These are phyloP conservation scores for Thaumetopoea pityocampa DNA, from an alignment of 1,140 invertebrate genomes.

Conservation along the genomic window DNA sequence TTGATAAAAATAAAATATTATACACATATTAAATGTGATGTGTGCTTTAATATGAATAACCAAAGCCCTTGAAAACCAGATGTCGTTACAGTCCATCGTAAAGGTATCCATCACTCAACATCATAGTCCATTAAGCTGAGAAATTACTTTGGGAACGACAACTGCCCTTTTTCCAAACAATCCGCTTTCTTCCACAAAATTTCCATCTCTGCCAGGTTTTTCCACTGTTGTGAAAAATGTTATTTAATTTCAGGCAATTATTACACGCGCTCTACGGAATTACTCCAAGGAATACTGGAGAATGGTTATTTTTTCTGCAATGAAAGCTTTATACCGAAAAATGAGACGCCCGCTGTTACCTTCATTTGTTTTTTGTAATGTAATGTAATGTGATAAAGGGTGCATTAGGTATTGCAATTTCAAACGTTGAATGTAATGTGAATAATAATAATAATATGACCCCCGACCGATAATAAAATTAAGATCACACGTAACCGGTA, in stretches of 20 bases:
- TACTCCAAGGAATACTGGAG: conserved; percentile 44
- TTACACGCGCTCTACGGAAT: conserved; percentile 69
- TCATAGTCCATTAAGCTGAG: conserved; percentile 57
- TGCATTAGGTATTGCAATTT: conserved; percentile 9
- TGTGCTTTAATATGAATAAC: conserved; percentile 4
- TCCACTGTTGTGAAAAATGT: conserved; percentile 69
- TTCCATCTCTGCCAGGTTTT: conserved; percentile 58
- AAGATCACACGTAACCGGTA: too few species aligned
- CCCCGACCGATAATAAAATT: too few species aligned
- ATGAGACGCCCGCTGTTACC: conserved; percentile 63
- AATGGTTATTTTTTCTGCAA: conserved; percentile 58
- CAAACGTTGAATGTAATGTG: too few species aligned
- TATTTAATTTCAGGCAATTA: conserved; percentile 74
- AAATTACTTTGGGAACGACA: conserved; percentile 60
- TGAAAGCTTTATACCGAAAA: conserved; percentile 62
- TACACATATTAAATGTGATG: too few species aligned
- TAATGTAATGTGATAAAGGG: conserved; percentile 42
- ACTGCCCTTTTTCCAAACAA: conserved; percentile 51
- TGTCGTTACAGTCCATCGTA: conserved; percentile 26
- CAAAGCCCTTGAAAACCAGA: conserved; percentile 1
- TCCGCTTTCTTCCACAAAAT: conserved; percentile 51
- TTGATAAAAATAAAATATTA: too few species aligned
- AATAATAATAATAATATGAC: too few species aligned
- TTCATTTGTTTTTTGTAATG: conserved; percentile 59
- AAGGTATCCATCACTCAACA: conserved; percentile 30